A percentile compares a stretch with the other conserved stretches of the same genome.
phyloP scores from a whole-genome alignment of 1,140 invertebrate species.

The Nebria ingens region DNA sequence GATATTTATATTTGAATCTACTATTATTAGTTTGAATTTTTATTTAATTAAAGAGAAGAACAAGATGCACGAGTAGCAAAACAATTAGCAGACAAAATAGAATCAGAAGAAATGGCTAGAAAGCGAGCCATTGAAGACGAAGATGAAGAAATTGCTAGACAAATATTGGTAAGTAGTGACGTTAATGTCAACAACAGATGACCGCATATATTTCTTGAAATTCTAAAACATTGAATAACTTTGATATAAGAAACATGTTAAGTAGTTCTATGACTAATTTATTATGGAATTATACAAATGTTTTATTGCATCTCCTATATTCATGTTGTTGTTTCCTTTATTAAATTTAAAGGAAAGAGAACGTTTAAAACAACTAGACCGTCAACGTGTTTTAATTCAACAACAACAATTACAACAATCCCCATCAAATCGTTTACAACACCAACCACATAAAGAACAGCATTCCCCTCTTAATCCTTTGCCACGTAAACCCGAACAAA shows the following conservation, averaged over 20 bases:
- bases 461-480: not conserved
- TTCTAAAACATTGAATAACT: too few relatives aligned
- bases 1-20: not conserved
- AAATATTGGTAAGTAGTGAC: slow-evolving; percentile 31
- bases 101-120: slow-evolving; percentile 46
- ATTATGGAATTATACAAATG: too few relatives aligned
- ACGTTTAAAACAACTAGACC: not conserved
- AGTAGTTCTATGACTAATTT: too few relatives aligned
- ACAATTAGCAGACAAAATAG: slow-evolving; percentile 51
- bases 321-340: not conserved
- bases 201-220: too few relatives aligned
- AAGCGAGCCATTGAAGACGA: slow-evolving; percentile 41
- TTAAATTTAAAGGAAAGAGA: slow-evolving; percentile 6
- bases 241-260: too few relatives aligned
- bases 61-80: slow-evolving; percentile 55
- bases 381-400: not conserved
- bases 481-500: not conserved
- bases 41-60: slow-evolving; percentile 63
- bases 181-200: slow-evolving; percentile 11
- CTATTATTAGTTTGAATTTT: not conserved
- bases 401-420: not conserved
- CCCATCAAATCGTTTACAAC: not conserved
- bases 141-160: slow-evolving; percentile 37
- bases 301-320: not conserved
- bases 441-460: not conserved